Percentiles rank a stretch among this genome's conserved stretches.
These are phyloP conservation scores for Pseudorhiza aurosa DNA, from an alignment of 30 jellyfish, hydroid and myxozoan species.

Conservation along the genomic window DNA sequence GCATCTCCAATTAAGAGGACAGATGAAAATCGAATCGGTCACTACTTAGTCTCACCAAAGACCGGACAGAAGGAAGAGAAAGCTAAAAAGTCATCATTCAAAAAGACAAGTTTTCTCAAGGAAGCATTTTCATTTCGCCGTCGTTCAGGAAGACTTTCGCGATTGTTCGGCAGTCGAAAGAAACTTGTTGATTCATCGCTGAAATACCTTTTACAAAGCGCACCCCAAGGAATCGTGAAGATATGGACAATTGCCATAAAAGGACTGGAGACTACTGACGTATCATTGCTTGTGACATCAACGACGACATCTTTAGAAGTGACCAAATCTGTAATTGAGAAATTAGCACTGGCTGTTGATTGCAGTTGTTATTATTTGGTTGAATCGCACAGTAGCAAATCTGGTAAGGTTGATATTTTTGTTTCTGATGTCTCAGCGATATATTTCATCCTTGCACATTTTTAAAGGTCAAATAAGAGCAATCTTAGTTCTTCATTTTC, in stretches of 20 bases:
- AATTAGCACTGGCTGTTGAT: constrained; percentile 57
- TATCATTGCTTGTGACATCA: constrained; percentile 47
- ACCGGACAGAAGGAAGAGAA: not conserved
- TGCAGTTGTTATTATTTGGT: constrained; percentile 43
- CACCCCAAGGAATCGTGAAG: constrained; percentile 77
- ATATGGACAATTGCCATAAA: constrained; percentile 19
- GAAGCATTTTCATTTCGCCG: constrained; percentile 82
- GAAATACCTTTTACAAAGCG: constrained; percentile 61
- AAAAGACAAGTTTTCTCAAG: constrained; percentile 55
- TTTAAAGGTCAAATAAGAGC: too few species aligned
- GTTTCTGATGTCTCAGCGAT: too few species aligned
- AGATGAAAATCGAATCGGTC: not conserved
- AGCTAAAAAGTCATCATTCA: not conserved
- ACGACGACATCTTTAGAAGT: constrained; percentile 67
- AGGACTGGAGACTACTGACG: not conserved
- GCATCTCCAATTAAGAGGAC: constrained; percentile 29
- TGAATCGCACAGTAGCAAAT: constrained; percentile 50
- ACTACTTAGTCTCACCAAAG: not conserved
- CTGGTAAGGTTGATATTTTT: constrained; percentile 58
- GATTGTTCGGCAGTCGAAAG: constrained; percentile 66
- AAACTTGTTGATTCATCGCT: constrained; percentile 61
- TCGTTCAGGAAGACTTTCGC: constrained; percentile 42
- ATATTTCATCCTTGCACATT: too few species aligned
- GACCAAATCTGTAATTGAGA: constrained; percentile 45
- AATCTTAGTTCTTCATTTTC: too few species aligned